phyloP scores from a whole-genome alignment of 2,797 vertebrate genomes.

The Setipinna tenuifilis region DNA sequence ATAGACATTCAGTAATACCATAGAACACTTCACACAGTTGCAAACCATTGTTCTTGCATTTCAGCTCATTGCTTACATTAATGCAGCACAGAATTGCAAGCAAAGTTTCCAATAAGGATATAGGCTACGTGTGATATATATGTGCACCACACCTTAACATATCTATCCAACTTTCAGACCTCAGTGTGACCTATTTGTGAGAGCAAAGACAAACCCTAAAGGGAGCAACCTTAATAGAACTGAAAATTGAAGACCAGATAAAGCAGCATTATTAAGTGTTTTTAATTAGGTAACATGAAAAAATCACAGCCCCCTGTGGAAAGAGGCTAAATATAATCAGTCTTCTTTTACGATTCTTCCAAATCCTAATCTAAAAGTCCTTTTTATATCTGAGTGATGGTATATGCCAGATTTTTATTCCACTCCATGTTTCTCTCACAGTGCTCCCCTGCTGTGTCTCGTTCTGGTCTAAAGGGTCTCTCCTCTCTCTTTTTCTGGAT shows the following conservation, averaged over 20 bases:
- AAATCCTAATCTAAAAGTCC: constrained; percentile 51
- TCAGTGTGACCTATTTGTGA: constrained; percentile 73
- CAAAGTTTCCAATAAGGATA: neutral
- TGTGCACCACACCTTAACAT: constrained; percentile 51
- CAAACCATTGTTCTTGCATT: neutral
- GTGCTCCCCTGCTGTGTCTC: constrained; percentile 55
- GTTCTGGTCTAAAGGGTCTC: neutral
- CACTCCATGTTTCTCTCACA: constrained; percentile 62
- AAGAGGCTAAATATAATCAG: constrained; percentile 66
- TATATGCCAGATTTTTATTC: constrained; percentile 52
- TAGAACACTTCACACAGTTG: neutral
- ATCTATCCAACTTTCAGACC: constrained; percentile 64
- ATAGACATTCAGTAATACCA: neutral
- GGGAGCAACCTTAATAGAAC: constrained; percentile 77
- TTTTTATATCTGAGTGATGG: constrained; percentile 41
- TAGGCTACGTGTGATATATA: neutral
- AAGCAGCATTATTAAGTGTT: constrained; percentile 78
- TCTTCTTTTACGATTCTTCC: constrained; percentile 57
- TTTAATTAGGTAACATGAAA: constrained; percentile 78
- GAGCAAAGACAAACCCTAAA: constrained; percentile 64
- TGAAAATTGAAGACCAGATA: constrained; percentile 77
- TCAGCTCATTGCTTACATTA: neutral
- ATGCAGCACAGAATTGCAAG: neutral
- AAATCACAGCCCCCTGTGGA: constrained; percentile 64
- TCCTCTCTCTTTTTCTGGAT: constrained; percentile 35